phyloP scores from a whole-genome alignment of 1,140 invertebrate species.

The Hypsibius dujardini region DNA sequence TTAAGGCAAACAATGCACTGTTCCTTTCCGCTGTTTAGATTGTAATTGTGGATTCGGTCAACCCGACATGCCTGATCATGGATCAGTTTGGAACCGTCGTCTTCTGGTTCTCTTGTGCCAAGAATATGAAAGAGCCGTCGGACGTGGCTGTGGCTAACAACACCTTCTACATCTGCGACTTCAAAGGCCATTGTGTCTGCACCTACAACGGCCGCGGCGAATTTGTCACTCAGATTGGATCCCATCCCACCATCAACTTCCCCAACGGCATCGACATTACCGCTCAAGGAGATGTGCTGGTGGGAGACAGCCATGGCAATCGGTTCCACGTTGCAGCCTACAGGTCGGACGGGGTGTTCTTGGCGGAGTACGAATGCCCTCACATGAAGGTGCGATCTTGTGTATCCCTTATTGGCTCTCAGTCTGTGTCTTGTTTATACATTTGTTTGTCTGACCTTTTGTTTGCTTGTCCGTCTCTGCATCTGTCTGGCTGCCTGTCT shows the following conservation, averaged over 20 bases:
- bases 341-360: conserved; percentile 51
- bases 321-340: conserved; percentile 89
- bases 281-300: conserved; percentile 79
- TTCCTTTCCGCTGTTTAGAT: conserved; percentile 42
- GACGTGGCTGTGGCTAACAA: conserved; percentile 77
- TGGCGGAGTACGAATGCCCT: conserved; percentile 85
- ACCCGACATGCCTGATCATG: conserved; percentile 85
- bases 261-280: conserved; percentile 94
- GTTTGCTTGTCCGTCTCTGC: too few relatives aligned
- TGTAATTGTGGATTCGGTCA: conserved; percentile 88
- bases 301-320: conserved; percentile 92
- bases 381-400: conserved; percentile 87
- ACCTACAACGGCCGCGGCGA: conserved; percentile 79
- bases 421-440: too few relatives aligned
- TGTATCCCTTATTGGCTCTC: too few relatives aligned
- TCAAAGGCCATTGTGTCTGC: conserved; percentile 89
- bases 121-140: conserved; percentile 87
- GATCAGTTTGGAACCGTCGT: conserved; percentile 69
- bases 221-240: conserved; percentile 76
- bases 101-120: conserved; percentile 87
- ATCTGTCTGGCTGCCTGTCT: too few relatives aligned
- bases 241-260: conserved; percentile 83
- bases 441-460: too few relatives aligned
- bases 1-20: too few relatives aligned
- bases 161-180: conserved; percentile 91